These are phyloP conservation scores for Plutomurus gul DNA, from an alignment of 1,140 invertebrate species.

Conservation along the genomic window DNA sequence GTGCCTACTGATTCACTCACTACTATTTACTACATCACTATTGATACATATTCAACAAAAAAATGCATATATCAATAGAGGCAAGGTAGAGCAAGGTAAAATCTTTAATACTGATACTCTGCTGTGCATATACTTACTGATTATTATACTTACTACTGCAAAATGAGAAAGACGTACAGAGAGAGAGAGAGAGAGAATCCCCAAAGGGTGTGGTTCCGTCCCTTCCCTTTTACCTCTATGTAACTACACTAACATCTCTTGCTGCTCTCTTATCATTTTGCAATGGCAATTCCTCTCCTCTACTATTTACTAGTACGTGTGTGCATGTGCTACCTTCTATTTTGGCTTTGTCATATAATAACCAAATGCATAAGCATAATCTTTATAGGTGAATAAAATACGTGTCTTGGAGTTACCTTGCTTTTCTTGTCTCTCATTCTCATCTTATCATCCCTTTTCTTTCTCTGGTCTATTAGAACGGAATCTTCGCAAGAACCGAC, in stretches of 20 bases:
- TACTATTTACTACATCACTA: too few species aligned
- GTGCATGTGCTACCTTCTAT: not conserved
- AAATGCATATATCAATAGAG: not conserved
- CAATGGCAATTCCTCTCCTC: conserved; percentile 4
- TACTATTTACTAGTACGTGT: not conserved
- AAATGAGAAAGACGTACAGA: too few species aligned
- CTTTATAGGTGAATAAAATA: not conserved
- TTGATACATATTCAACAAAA: not conserved
- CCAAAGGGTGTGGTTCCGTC: conserved; percentile 15
- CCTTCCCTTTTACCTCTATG: conserved; percentile 18
- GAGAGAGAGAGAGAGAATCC: conserved; percentile 10
- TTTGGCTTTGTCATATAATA: conserved; percentile 8
- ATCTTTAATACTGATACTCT: conserved; percentile 22
- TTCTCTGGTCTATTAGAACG: too few species aligned
- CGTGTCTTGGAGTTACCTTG: conserved; percentile 20
- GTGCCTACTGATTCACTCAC: too few species aligned
- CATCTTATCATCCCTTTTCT: conserved; percentile 5
- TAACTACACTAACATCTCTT: not conserved
- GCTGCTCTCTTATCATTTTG: conserved; percentile 7
- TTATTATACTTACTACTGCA: too few species aligned
- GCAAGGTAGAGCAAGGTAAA: not conserved
- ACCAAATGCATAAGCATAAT: not conserved
- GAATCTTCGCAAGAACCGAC: too few species aligned
- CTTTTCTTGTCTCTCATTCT: conserved; percentile 18
- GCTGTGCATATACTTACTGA: too few species aligned